Evolutionary conservation across 2,888 invertebrate genomes (phyloP).

Genomic region (Drosophila bunnanda): DNA sequence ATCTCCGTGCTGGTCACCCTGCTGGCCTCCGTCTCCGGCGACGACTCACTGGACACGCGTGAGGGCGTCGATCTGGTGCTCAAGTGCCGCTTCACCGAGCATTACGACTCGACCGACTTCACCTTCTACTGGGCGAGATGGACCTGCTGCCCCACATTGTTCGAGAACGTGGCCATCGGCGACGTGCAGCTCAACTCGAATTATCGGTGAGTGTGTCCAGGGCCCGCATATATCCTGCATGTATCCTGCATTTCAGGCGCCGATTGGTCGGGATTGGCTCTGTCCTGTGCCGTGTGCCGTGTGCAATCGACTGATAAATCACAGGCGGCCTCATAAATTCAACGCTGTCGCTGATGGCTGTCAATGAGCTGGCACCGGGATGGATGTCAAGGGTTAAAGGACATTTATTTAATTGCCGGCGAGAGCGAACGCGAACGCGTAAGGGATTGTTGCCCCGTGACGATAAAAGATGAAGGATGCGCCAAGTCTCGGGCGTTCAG

Average conservation of each 20-base stretch:
- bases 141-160: slow-evolving; percentile 90
- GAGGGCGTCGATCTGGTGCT: slow-evolving; percentile 94
- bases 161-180: slow-evolving; percentile 96
- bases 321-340: slow-evolving; percentile 75
- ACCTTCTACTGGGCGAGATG: slow-evolving; percentile 94
- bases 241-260: slow-evolving; percentile 1
- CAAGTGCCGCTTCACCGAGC: slow-evolving; percentile 93
- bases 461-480: slow-evolving; percentile 79
- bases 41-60: slow-evolving; percentile 89
- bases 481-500: slow-evolving; percentile 62
- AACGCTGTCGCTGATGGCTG: slow-evolving; percentile 68
- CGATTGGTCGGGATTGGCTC: slow-evolving; percentile 3
- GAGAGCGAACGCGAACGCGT: slow-evolving; percentile 53
- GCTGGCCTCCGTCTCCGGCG: slow-evolving; percentile 32
- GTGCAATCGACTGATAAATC: slow-evolving; percentile 78
- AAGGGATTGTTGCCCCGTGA: slow-evolving; percentile 44
- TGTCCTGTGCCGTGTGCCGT: slow-evolving; percentile 23
- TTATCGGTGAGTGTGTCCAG: slow-evolving; percentile 89
- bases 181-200: slow-evolving; percentile 92
- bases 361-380: slow-evolving; percentile 64
- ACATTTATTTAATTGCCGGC: slow-evolving; percentile 77
- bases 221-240: slow-evolving; percentile 11
- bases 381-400: slow-evolving; percentile 42
- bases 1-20: slow-evolving; percentile 7
- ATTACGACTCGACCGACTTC: slow-evolving; percentile 88